A percentile compares a stretch with the other conserved stretches of the same genome.
phyloP scores from a whole-genome alignment of 2,888 invertebrate genomes.

The Rotaria magnacalcarata region DNA sequence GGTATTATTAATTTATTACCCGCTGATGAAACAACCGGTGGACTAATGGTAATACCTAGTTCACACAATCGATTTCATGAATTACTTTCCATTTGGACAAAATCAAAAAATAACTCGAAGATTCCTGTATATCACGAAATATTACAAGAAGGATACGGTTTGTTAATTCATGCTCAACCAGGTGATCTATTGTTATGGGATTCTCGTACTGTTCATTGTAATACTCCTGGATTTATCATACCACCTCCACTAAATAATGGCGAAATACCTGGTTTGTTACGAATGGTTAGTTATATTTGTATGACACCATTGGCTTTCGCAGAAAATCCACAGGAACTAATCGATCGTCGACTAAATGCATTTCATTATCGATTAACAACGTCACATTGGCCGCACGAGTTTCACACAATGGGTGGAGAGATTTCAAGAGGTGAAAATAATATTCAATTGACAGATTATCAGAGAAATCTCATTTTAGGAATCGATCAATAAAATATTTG shows the following conservation, averaged over 20 bases:
- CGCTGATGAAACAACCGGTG: slow-evolving; percentile 21
- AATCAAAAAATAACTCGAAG: not conserved
- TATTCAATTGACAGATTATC: slow-evolving; percentile 33
- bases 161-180: slow-evolving; percentile 29
- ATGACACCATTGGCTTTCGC: slow-evolving; percentile 35
- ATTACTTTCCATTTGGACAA: slow-evolving; percentile 16
- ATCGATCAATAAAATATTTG: not conserved
- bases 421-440: slow-evolving; percentile 28
- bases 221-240: not conserved
- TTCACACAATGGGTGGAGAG: slow-evolving; percentile 25
- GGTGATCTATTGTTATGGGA: slow-evolving; percentile 36
- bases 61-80: slow-evolving; percentile 34
- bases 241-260: not conserved
- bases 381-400: slow-evolving; percentile 24
- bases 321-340: slow-evolving; percentile 32
- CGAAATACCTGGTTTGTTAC: not conserved
- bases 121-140: slow-evolving; percentile 19
- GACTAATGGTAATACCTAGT: slow-evolving; percentile 32
- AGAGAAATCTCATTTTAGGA: slow-evolving; percentile 9
- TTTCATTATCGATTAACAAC: slow-evolving; percentile 33
- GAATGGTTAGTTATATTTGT: slow-evolving; percentile 35
- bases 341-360: slow-evolving; percentile 3
- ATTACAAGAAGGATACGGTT: slow-evolving; percentile 19
- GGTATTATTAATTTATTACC: slow-evolving; percentile 29
- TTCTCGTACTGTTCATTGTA: slow-evolving; percentile 27